phyloP scores from a whole-genome alignment of 2,797 vertebrate genomes.

The Tapirus indicus region DNA sequence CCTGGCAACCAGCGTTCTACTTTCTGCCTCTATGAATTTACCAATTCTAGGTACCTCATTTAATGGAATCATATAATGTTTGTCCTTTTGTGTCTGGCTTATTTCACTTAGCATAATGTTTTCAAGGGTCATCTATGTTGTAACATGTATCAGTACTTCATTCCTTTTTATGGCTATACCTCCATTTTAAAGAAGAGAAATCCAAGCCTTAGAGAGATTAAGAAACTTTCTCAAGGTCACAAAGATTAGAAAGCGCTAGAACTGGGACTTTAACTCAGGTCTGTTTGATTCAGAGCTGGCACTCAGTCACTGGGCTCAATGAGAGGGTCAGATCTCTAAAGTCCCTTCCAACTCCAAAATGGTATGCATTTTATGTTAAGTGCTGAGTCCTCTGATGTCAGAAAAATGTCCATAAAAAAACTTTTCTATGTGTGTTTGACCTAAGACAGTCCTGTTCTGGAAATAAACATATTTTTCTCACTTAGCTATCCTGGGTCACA shows the following conservation, averaged over 20 bases:
- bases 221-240: constrained; percentile 25
- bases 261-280: not conserved
- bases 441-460: constrained; percentile 15
- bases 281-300: not conserved
- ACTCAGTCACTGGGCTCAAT: not conserved
- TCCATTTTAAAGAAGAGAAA: constrained; percentile 52
- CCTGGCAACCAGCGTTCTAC: not conserved
- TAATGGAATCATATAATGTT: not conserved
- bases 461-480: constrained; percentile 59
- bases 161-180: not conserved
- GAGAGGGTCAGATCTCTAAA: not conserved
- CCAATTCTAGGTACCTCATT: not conserved
- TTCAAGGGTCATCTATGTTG: not conserved
- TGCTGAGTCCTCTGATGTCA: not conserved
- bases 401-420: not conserved
- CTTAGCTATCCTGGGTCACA: not conserved
- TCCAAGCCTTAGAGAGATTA: not conserved
- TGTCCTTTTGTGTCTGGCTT: not conserved
- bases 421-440: not conserved
- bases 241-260: constrained; percentile 4
- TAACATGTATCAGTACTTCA: not conserved
- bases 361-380: not conserved
- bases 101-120: not conserved
- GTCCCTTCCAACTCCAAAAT: constrained; percentile 1
- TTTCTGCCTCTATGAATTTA: not conserved